Conservation (phyloP, 2,888 invertebrate species). For the Orthonevra nobilis region DNA sequence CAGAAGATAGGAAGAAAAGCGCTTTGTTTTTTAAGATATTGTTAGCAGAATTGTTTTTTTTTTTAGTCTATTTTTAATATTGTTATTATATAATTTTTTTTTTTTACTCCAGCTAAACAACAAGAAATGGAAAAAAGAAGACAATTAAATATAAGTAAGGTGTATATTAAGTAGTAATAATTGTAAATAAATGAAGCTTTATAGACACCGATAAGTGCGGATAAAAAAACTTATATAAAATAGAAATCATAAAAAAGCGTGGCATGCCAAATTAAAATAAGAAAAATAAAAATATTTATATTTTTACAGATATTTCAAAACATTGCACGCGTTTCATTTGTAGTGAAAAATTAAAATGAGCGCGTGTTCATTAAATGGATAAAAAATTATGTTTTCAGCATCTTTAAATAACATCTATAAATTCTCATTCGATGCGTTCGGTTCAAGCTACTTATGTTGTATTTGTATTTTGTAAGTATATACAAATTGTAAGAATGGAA, state of each 20-base stretch:
- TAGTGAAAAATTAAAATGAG: too few relatives aligned
- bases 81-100: too few relatives aligned
- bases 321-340: too few relatives aligned
- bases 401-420: conserved; percentile 14
- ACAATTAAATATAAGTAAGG: conserved; percentile 67
- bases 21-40: conserved; percentile 62
- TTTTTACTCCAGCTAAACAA: conserved; percentile 68
- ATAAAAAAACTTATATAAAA: conserved; percentile 24
- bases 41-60: conserved; percentile 64
- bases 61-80: conserved; percentile 37
- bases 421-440: conserved; percentile 60
- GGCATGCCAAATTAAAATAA: conserved; percentile 28
- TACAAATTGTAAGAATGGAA: too few relatives aligned
- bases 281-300: too few relatives aligned
- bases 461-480: neutral
- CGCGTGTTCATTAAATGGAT: too few relatives aligned
- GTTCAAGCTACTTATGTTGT: neutral
- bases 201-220: conserved; percentile 51
- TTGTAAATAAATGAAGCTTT: conserved; percentile 35
- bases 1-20: conserved; percentile 69
- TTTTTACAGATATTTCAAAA: too few relatives aligned
- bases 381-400: neutral
- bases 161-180: conserved; percentile 56
- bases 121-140: conserved; percentile 68
- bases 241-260: neutral